Evolutionary conservation across 1,140 invertebrate species (phyloP).

Genomic region (Antheraea mylitta): DNA sequence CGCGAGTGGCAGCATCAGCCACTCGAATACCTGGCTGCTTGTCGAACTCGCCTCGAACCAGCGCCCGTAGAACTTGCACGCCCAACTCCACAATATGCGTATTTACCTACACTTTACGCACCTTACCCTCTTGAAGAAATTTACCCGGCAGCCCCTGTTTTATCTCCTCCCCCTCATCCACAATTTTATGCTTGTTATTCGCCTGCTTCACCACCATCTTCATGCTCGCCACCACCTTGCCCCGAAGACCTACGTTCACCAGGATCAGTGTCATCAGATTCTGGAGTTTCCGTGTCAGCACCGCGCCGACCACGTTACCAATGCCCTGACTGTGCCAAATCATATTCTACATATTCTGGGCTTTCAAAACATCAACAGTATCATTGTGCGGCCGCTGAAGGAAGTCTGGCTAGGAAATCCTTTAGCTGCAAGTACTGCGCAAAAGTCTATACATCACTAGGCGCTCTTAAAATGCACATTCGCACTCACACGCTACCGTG

Average conservation of each 20-base stretch:
- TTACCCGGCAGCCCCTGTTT: conserved; percentile 51
- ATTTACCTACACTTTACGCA: conserved; percentile 60
- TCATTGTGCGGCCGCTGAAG: conserved; percentile 92
- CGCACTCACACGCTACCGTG: conserved; percentile 98
- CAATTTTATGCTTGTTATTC: conserved; percentile 81
- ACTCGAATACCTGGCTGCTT: conserved; percentile 65
- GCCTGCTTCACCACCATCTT: conserved; percentile 65
- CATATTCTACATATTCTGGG: conserved; percentile 97
- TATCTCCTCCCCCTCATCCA: conserved; percentile 62
- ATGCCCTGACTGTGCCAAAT: conserved; percentile 95
- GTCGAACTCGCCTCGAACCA: conserved; percentile 53
- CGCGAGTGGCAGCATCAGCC: conserved; percentile 70
- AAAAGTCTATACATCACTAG: conserved; percentile 96
- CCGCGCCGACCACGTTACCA: conserved; percentile 86
- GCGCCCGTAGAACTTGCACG: conserved; percentile 52
- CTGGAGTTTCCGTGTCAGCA: conserved; percentile 60
- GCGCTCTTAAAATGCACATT: conserved; percentile 99
- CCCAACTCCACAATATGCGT: conserved; percentile 64
- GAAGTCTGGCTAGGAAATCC: conserved; percentile 91
- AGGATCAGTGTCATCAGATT: conserved; percentile 70
- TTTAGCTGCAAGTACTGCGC: conserved; percentile 98
- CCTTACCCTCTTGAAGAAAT: conserved; percentile 57
- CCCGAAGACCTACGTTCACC: conserved; percentile 67
- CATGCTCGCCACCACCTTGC: conserved; percentile 70
- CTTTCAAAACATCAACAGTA: conserved; percentile 97